Percentiles rank a stretch among this genome's conserved stretches.
phyloP scores from a whole-genome alignment of 64 coral and sea anemone species.

The Acropora yongei region DNA sequence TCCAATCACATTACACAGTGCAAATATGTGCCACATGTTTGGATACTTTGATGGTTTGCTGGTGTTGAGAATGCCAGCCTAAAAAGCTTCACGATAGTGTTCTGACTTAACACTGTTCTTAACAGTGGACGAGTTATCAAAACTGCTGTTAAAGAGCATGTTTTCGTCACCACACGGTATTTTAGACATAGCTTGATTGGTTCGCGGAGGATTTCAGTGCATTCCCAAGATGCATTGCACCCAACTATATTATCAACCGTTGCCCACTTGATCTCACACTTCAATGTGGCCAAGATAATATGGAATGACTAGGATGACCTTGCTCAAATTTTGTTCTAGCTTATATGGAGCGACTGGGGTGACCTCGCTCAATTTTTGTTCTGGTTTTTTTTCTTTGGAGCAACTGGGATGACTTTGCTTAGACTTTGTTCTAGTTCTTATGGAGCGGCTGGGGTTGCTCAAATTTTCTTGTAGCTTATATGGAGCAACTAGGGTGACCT shows the following conservation, averaged over 20 bases:
- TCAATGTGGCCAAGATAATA: background rate
- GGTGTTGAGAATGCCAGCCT: conserved; percentile 41
- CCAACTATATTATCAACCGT: too few species aligned
- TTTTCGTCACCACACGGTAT: conserved; percentile 28
- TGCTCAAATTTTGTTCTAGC: background rate
- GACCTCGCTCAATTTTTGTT: background rate
- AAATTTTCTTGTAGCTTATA: background rate
- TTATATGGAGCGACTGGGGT: background rate
- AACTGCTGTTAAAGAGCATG: conserved; percentile 48
- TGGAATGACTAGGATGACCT: background rate
- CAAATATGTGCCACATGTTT: conserved; percentile 66
- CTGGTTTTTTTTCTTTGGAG: background rate
- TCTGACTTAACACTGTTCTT: background rate
- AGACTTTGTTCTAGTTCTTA: background rate
- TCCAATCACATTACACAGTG: conserved; percentile 39
- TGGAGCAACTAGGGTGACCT: background rate
- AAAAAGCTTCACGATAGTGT: conserved; percentile 11
- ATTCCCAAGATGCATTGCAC: too few species aligned
- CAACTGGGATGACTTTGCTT: background rate
- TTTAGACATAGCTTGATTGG: background rate
- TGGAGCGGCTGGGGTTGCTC: background rate
- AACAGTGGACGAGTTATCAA: conserved; percentile 13
- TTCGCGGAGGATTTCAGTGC: too few species aligned
- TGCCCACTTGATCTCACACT: too few species aligned
- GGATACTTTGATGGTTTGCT: conserved; percentile 49